Evolutionary conservation across 2,888 invertebrate species (phyloP).

Genomic region (Smittia sp.): DNA sequence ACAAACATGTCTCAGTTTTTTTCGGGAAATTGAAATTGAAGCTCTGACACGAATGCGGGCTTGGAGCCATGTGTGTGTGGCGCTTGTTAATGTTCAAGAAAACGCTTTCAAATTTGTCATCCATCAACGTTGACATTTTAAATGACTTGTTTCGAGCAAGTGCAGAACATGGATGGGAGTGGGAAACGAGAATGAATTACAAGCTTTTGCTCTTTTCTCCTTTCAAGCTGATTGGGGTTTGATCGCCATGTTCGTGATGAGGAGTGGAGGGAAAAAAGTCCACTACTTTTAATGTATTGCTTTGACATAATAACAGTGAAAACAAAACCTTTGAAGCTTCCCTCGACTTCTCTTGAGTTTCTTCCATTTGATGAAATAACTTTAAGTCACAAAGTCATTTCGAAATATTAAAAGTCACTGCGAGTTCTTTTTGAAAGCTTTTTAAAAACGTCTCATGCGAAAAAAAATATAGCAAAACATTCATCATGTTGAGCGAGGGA

Average conservation of each 20-base stretch:
- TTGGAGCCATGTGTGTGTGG: background rate
- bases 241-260: no score
- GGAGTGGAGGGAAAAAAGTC: no score
- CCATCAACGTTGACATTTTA: slow-evolving; percentile 37
- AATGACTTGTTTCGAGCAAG: slow-evolving; percentile 8
- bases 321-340: background rate
- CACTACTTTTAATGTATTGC: no score
- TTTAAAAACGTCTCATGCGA: background rate
- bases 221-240: background rate
- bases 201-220: slow-evolving; percentile 17
- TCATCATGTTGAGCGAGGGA: background rate
- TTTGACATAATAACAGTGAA: no score
- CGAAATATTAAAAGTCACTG: background rate
- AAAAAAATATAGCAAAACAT: background rate
- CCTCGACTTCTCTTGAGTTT: no score
- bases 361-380: background rate
- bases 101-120: slow-evolving; percentile 36
- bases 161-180: background rate
- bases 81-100: background rate
- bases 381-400: background rate
- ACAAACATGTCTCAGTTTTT: background rate
- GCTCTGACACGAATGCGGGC: background rate
- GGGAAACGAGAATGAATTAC: background rate
- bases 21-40: background rate
- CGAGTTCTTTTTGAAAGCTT: background rate